Conservation (phyloP, 2,888 invertebrate species). For the Tuta absoluta region DNA sequence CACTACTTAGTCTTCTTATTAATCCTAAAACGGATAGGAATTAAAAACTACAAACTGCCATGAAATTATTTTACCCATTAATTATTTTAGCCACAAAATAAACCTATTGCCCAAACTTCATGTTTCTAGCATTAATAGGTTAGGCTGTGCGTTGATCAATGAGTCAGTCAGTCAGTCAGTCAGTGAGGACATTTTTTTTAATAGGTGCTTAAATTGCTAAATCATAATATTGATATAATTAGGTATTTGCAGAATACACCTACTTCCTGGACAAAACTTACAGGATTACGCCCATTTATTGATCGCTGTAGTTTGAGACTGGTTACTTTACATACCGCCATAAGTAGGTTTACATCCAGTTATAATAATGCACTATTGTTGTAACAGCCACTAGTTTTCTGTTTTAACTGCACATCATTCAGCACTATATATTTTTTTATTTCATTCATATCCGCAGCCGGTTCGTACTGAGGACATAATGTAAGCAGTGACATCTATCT, state of each 20-base stretch:
- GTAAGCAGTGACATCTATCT: constrained; percentile 8
- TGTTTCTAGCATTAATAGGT: no score
- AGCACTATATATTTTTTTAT: neutral
- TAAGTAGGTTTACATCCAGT: constrained; percentile 6
- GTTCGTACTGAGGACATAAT: neutral
- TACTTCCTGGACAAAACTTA: neutral
- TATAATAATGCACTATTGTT: neutral
- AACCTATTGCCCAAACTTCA: no score
- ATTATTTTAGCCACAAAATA: no score
- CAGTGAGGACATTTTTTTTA: no score
- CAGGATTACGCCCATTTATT: constrained; percentile 19
- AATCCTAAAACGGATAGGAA: no score
- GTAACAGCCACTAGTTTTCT: no score
- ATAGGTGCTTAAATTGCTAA: no score
- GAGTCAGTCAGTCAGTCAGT: no score
- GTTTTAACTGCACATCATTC: neutral
- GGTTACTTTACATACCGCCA: constrained; percentile 8
- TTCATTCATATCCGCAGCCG: constrained; percentile 7
- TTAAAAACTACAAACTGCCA: no score
- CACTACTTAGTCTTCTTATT: no score
- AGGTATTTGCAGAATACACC: neutral
- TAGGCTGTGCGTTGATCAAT: no score
- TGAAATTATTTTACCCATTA: no score
- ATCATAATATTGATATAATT: neutral
- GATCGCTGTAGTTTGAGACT: constrained; percentile 7